Evolutionary conservation across 2,797 vertebrate species (phyloP), one percentile per base, ranked within the genome.

Genomic region (Triplophysa yarkandensis): DNA sequence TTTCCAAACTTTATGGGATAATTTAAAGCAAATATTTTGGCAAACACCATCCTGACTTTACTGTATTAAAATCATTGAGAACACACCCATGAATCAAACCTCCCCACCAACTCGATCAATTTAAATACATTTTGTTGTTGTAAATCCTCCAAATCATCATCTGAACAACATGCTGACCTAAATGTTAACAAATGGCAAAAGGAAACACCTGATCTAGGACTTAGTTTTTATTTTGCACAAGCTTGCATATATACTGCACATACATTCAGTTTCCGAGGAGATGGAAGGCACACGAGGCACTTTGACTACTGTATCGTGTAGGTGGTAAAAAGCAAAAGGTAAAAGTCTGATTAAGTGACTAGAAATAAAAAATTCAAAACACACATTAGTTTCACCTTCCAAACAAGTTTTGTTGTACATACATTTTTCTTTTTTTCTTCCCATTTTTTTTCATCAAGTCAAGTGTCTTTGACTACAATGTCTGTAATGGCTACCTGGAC

Each of bases 171-270:
- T 57, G 62, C 71, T 74, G 62, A 74, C 19, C 60, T 41, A 21
- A 69, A 74, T 64, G 65, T 74, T 64, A 34, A 74, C 58, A 76
- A 67, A 74, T 28, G 48, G 72, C 36, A 77, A 71, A 77, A 57
- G 60, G 46, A 72, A 43, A 75, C 68, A 62, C 76, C 57, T 60
- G 50, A 71, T 69, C 67, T 74, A 70, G 75, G 66, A 80, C 66
- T 94, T 94, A 95, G 94, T 94, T 94, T 95, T 96, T 93, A 95
- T 97, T 96, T 95, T 95, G 94, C 96, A 96, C 95, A 97, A 97
- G 95, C 95, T 98, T 98, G 96, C 95, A 98, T 98, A 97, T 98
- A 96, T 97, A 98, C 95, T 95, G 95, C 96, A 98, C 95, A 95
- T 98, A 98, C 95, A 98, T 98, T 98, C 95, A 98, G 94, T 96